A percentile compares a stretch with the other conserved stretches of the same genome.
Evolutionary conservation across 1,140 invertebrate genomes (phyloP).

Genomic region (Pogonomyrmex californicus): DNA sequence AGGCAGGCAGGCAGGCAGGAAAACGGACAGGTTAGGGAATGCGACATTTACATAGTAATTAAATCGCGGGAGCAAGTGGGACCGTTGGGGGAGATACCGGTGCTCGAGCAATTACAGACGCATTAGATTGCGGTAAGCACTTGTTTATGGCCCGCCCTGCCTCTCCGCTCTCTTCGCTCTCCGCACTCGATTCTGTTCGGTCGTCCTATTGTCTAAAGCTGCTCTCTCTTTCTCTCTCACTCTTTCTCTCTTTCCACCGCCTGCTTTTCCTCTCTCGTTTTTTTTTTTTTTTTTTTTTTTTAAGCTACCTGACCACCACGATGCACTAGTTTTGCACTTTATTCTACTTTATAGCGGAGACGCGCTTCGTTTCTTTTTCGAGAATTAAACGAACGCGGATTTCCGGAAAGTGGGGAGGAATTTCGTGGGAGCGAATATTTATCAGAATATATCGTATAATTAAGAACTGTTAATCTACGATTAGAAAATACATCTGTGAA

Average conservation of each 20-base stretch:
- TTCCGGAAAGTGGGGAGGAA: background rate
- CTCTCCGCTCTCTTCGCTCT: slow-evolving; percentile 66
- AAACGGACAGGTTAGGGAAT: slow-evolving; percentile 84
- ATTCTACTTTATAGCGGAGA: slow-evolving; percentile 51
- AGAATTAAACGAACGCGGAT: slow-evolving; percentile 18
- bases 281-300: slow-evolving; percentile 29
- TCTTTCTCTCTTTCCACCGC: background rate
- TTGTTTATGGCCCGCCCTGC: slow-evolving; percentile 85
- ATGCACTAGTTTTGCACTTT: slow-evolving; percentile 58
- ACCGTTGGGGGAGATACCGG: slow-evolving; percentile 85
- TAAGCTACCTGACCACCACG: slow-evolving; percentile 24
- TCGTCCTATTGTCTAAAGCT: slow-evolving; percentile 55
- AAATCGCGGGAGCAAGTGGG: slow-evolving; percentile 86
- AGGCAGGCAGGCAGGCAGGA: slow-evolving; percentile 69
- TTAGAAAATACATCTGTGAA: background rate
- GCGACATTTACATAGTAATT: slow-evolving; percentile 88
- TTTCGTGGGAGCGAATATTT: background rate
- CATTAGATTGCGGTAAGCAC: slow-evolving; percentile 87
- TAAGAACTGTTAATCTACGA: background rate
- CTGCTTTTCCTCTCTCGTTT: background rate
- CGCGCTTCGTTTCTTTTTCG: slow-evolving; percentile 24
- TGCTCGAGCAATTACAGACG: slow-evolving; percentile 86
- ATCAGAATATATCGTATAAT: background rate
- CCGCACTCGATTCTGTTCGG: slow-evolving; percentile 63
- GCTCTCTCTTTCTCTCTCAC: slow-evolving; percentile 30